phyloP scores from a whole-genome alignment of 1,140 invertebrate genomes.

The Trialeurodes vaporariorum region DNA sequence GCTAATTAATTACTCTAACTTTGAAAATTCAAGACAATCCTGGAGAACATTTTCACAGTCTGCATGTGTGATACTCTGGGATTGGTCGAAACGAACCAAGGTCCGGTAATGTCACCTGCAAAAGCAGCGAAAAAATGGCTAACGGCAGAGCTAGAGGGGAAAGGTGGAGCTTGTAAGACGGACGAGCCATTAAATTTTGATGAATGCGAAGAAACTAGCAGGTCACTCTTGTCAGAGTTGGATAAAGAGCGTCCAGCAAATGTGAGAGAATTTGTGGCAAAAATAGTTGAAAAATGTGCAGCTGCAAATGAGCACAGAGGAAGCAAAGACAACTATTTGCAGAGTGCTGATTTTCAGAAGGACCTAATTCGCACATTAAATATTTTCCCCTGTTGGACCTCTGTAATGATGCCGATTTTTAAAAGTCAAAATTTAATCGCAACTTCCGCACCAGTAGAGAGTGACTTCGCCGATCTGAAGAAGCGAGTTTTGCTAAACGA shows the following conservation, averaged over 20 bases:
- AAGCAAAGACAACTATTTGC: not conserved
- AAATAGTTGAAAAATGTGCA: not conserved
- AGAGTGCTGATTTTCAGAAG: not conserved
- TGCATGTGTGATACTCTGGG: not conserved
- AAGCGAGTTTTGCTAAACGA: not conserved
- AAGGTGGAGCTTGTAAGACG: too few relatives aligned
- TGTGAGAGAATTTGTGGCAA: not conserved
- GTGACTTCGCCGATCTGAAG: slow-evolving; percentile 1
- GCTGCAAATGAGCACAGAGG: not conserved
- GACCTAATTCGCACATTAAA: not conserved
- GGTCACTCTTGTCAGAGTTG: not conserved
- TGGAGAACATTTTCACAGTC: not conserved
- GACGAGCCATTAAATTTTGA: not conserved
- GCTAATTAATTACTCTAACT: too few relatives aligned
- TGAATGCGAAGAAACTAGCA: not conserved
- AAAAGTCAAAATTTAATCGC: not conserved
- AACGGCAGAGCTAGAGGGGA: too few relatives aligned
- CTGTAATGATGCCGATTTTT: not conserved
- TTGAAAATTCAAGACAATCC: too few relatives aligned
- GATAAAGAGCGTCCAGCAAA: not conserved
- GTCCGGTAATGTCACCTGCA: not conserved
- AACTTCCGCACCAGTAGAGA: slow-evolving; percentile 6
- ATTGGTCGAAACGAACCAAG: not conserved
- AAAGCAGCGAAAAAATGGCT: not conserved
- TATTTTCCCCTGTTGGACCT: slow-evolving; percentile 4